These are phyloP conservation scores for Habroteleia sp. DNA, from an alignment of 2,888 invertebrate genomes.

Conservation along the genomic window DNA sequence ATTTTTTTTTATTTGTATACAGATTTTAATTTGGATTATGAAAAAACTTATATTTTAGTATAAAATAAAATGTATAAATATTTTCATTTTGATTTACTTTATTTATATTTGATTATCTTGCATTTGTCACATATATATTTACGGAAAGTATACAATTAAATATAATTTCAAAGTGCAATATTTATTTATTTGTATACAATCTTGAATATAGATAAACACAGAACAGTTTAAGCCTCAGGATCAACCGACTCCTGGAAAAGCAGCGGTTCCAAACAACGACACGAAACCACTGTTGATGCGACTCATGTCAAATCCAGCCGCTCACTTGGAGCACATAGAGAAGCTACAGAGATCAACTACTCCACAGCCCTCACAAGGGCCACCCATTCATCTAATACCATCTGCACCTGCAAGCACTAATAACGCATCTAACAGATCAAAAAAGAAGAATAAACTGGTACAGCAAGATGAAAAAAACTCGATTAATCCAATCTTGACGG, in stretches of 20 bases:
- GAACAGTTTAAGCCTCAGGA: conserved; percentile 77
- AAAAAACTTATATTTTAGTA: no score
- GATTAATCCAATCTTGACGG: conserved; percentile 32
- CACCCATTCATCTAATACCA: conserved; percentile 59
- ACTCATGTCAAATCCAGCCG: conserved; percentile 90
- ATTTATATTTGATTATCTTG: no score
- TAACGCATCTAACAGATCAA: conserved; percentile 68
- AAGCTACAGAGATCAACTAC: conserved; percentile 90
- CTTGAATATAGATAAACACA: conserved; percentile 73
- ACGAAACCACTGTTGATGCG: conserved; percentile 87
- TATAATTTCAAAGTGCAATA: no score
- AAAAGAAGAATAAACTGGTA: conserved; percentile 66
- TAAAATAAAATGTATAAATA: no score
- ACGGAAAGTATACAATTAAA: no score
- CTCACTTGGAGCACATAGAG: conserved; percentile 93
- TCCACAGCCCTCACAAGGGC: conserved; percentile 82
- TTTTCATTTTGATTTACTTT: no score
- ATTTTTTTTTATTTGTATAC: no score
- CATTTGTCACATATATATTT: no score
- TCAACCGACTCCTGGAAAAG: conserved; percentile 74
- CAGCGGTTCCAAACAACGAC: conserved; percentile 81
- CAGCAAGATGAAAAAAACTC: conserved; percentile 40
- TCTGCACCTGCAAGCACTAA: conserved; percentile 62
- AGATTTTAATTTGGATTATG: no score
- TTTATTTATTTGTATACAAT: not conserved